phyloP scores from a whole-genome alignment of 2,113 vertebrate genomes.

The Rhinopomastus cyanomelas region DNA sequence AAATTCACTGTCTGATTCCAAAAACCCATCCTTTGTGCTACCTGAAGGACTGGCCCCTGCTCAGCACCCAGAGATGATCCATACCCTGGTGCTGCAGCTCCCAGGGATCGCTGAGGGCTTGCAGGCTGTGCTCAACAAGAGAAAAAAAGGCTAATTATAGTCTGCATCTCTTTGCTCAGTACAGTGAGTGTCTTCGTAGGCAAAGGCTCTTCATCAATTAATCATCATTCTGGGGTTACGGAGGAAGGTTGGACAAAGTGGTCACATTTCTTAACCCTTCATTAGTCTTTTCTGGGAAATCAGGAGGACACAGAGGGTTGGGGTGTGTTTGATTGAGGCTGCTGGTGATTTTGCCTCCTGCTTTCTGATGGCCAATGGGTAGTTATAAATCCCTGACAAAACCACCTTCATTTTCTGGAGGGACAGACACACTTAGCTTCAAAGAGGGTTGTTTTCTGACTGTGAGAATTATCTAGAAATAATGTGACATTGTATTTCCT shows the following conservation, averaged over 20 bases:
- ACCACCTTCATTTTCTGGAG: not conserved
- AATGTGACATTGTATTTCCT: not conserved
- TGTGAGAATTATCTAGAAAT: not conserved
- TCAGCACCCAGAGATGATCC: not conserved
- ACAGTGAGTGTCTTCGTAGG: not conserved
- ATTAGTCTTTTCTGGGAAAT: not conserved
- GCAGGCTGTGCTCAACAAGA: not conserved
- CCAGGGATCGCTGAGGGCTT: rapidly evolving
- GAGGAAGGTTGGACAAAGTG: not conserved
- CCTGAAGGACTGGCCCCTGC: not conserved
- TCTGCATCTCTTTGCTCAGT: not conserved
- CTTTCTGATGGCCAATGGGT: not conserved
- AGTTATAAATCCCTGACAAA: not conserved
- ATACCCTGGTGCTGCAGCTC: not conserved
- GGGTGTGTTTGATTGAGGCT: not conserved
- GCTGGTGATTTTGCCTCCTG: not conserved
- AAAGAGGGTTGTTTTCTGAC: not conserved
- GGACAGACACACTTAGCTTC: not conserved
- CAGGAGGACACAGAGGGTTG: not conserved
- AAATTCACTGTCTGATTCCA: not conserved
- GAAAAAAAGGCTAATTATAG: not conserved
- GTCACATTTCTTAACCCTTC: not conserved
- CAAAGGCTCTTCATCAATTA: not conserved
- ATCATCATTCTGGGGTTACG: not conserved
- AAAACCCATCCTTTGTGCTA: not conserved